Evolutionary conservation across 2,113 vertebrate species (phyloP), one percentile per base, ranked within the genome.

Genomic region (Scophthalmus maximus): DNA sequence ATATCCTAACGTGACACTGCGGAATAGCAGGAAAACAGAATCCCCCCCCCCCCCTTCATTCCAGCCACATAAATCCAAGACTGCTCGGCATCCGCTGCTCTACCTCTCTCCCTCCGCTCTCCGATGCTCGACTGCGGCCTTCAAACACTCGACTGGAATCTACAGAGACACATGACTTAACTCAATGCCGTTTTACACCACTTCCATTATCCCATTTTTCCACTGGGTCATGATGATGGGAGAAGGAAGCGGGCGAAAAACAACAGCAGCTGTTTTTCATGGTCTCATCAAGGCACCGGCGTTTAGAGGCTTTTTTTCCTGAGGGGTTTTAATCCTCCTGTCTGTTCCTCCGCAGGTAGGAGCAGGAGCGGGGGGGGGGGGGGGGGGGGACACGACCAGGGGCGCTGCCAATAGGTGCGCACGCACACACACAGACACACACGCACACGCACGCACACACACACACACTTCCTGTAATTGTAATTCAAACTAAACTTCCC

Each of bases 151-250:
- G 84, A 90, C 66, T 86, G 84, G 83, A 86, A 88, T 88, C 84
- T 82, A 84, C 79, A 81, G 73, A 84, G 87, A 88, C 87, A 90
- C 86, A 87, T 84, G 83, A 90, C 90, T 87, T 80, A 89, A 91
- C 81, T 88, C 82, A 66, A 83, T 88, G 82, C 82, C 56, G 63
- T 88, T 90, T 91, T 86, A 91, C 88, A 90, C 83, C 84, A 79
- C 88, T 91, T 88, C 90, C 90, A 92, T 91, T 83, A 90, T 89
- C 81, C 85, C 72, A 81, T 87, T 89, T 92, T 92, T 91, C 91
- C 91, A 89, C 90, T 91, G 88, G 83, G 82, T 91, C 83, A 89
- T 86, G 85, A 89, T 87, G 84, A 90, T 86, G 83, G 61, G 85
- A 82, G 84, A 78, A 76, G 70, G 88, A 81, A 88, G 78, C 68